Evolutionary conservation across 2,888 invertebrate species (phyloP).

Genomic region (Gasteruption jaculator): DNA sequence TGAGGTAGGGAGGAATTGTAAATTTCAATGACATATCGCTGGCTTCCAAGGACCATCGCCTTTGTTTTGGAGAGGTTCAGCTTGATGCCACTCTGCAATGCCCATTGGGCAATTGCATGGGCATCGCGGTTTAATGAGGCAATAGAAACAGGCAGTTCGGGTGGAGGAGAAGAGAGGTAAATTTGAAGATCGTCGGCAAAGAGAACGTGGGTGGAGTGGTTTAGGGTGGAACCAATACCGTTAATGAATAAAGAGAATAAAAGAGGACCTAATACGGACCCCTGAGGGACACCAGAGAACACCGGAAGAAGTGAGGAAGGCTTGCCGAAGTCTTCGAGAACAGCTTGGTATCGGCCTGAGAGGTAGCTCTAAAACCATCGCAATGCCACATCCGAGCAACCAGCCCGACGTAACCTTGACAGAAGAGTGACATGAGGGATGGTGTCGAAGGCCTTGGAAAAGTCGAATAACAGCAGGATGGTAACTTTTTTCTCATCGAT

Average conservation of each 20-base stretch:
- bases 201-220: neutral
- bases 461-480: slow-evolving; percentile 4
- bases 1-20: neutral
- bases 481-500: neutral
- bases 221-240: neutral
- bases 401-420: neutral
- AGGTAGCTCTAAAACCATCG: slow-evolving; percentile 1
- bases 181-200: slow-evolving; percentile 2
- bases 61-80: slow-evolving; percentile 6
- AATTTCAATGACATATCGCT: neutral
- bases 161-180: too few relatives aligned
- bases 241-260: slow-evolving; percentile 4
- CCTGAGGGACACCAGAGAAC: neutral
- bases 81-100: neutral
- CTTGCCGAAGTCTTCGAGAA: neutral
- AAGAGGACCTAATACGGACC: slow-evolving; percentile 1
- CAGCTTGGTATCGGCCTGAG: neutral
- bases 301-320: neutral
- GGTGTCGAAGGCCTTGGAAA: slow-evolving; percentile 9
- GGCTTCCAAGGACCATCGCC: slow-evolving; percentile 2
- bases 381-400: neutral
- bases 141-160: too few relatives aligned
- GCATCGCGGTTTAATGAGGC: neutral
- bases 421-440: neutral
- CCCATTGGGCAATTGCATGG: neutral